Evolutionary conservation across 2,888 invertebrate genomes (phyloP).

Genomic region (Thyatira batis): DNA sequence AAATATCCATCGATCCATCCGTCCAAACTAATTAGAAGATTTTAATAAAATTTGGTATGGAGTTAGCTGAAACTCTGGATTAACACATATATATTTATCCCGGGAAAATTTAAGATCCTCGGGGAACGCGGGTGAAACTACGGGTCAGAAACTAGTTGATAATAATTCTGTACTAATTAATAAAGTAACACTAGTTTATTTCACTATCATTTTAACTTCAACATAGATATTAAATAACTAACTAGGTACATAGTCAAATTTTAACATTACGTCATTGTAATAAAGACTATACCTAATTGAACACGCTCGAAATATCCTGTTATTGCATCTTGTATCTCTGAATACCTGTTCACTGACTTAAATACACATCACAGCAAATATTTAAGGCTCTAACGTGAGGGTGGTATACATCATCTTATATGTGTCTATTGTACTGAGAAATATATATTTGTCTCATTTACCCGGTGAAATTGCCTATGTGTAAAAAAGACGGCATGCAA

Average conservation of each 20-base stretch:
- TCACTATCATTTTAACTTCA: too few species aligned
- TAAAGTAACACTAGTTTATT: too few species aligned
- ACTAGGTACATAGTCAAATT: background rate
- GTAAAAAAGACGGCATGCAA: background rate
- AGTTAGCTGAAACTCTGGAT: too few species aligned
- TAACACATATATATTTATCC: too few species aligned
- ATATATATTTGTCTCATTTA: background rate
- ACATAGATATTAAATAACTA: too few species aligned
- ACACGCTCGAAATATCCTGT: background rate
- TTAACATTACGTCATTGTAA: background rate
- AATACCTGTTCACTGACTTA: slow-evolving; percentile 5
- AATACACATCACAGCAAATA: slow-evolving; percentile 26
- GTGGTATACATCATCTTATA: slow-evolving; percentile 19
- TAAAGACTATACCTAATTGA: background rate
- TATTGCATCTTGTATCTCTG: background rate
- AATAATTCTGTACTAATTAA: too few species aligned
- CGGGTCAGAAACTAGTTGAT: too few species aligned
- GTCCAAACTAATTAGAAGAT: too few species aligned
- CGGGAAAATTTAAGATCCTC: too few species aligned
- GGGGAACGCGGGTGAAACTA: too few species aligned
- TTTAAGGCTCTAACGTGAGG: slow-evolving; percentile 24
- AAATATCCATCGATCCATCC: too few species aligned
- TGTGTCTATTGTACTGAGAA: background rate
- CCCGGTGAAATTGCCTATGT: background rate
- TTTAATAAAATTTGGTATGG: too few species aligned